phyloP scores from a whole-genome alignment of 2,888 invertebrate species.

The Acrobasis consociella region DNA sequence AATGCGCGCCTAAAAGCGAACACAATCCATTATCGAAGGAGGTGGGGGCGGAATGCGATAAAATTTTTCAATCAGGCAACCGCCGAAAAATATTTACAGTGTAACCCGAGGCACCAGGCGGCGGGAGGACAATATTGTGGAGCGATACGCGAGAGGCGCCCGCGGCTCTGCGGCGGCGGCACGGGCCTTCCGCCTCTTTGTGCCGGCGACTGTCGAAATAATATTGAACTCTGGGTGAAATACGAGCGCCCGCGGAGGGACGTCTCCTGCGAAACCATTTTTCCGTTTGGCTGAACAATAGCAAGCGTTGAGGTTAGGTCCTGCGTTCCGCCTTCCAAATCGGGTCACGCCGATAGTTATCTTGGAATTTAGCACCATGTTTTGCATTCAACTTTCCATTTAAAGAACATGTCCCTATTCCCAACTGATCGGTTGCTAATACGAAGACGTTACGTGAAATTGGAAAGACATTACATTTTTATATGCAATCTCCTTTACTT shows the following conservation, averaged over 20 bases:
- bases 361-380: conserved; percentile 32
- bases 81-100: conserved; percentile 80
- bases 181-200: conserved; percentile 76
- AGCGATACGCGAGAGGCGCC: conserved; percentile 67
- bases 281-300: conserved; percentile 75
- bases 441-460: conserved; percentile 40
- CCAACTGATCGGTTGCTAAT: conserved; percentile 14
- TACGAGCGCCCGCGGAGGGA: conserved; percentile 75
- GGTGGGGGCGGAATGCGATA: conserved; percentile 74
- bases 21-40: conserved; percentile 71
- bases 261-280: conserved; percentile 73
- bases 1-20: conserved; percentile 57
- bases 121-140: conserved; percentile 77
- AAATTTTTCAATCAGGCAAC: conserved; percentile 79
- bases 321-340: conserved; percentile 48
- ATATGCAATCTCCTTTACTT: conserved; percentile 47
- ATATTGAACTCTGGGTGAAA: conserved; percentile 80
- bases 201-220: conserved; percentile 75
- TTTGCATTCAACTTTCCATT: conserved; percentile 11
- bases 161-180: conserved; percentile 60
- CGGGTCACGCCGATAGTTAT: conserved; percentile 48
- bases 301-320: conserved; percentile 68
- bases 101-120: conserved; percentile 72
- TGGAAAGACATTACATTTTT: conserved; percentile 46
- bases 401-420: conserved; percentile 28